phyloP scores from a whole-genome alignment of 1,140 invertebrate species.

The Philotrypesis tridentata region DNA sequence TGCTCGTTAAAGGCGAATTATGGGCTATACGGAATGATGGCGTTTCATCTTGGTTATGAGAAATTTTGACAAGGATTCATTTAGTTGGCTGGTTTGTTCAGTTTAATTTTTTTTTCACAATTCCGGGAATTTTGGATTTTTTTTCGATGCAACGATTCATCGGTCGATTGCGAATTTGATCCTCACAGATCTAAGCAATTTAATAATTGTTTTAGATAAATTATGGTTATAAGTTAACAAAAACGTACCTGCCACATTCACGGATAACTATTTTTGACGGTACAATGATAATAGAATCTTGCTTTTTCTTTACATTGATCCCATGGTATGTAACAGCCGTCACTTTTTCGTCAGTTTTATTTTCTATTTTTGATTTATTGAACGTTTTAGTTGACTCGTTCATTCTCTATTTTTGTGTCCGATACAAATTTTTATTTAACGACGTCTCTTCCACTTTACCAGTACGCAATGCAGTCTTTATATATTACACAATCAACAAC shows the following conservation, averaged over 20 bases:
- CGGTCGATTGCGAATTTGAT: no score
- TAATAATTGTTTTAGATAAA: no score
- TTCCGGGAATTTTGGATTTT: not conserved
- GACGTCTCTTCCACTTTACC: no score
- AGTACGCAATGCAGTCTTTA: no score
- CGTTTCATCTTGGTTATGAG: not conserved
- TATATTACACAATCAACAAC: no score
- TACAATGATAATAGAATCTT: slow-evolving; percentile 38
- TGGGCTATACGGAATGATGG: not conserved
- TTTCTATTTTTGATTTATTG: not conserved
- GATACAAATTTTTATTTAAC: no score
- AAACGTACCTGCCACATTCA: slow-evolving; percentile 47
- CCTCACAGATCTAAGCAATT: no score
- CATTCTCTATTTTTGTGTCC: not conserved
- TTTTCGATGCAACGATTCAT: no score
- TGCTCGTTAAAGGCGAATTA: not conserved
- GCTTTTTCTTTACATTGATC: slow-evolving; percentile 17
- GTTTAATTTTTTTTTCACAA: not conserved
- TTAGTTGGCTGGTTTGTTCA: not conserved
- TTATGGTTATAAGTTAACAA: not conserved
- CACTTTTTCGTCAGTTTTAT: not conserved
- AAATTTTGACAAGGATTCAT: not conserved
- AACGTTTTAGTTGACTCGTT: not conserved
- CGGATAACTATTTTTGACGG: slow-evolving; percentile 38
- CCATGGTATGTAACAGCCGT: slow-evolving; percentile 28